These are phyloP conservation scores for Crematogaster levior DNA, from an alignment of 2,888 invertebrate genomes.

Conservation along the genomic window DNA sequence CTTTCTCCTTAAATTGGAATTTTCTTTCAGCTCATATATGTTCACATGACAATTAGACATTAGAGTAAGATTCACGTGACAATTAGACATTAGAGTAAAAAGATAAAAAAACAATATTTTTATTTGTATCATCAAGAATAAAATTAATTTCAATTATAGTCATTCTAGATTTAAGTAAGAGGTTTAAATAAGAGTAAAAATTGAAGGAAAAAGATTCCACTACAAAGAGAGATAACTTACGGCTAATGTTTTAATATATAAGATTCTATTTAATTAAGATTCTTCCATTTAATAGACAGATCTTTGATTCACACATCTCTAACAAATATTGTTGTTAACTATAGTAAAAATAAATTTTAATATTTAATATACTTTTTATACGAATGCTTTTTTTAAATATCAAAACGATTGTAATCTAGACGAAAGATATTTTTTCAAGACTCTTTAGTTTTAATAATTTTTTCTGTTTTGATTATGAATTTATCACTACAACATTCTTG, in stretches of 20 bases:
- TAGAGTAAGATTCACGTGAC: too few relatives aligned
- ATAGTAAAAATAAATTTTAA: conserved; percentile 4
- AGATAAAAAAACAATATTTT: neutral
- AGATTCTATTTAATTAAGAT: neutral
- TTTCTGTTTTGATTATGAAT: conserved; percentile 1
- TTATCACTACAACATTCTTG: neutral
- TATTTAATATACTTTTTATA: neutral
- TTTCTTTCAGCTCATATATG: neutral
- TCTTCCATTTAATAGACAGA: neutral
- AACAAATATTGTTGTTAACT: neutral
- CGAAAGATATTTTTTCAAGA: too few relatives aligned
- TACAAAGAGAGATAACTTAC: neutral
- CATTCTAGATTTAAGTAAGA: neutral
- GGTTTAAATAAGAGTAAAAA: neutral
- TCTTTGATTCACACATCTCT: too few relatives aligned
- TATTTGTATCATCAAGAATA: neutral
- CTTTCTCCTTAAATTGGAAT: neutral
- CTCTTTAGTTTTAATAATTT: neutral
- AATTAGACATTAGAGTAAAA: too few relatives aligned
- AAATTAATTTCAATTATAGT: neutral
- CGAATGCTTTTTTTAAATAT: neutral
- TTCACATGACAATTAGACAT: too few relatives aligned
- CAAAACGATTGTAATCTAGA: too few relatives aligned
- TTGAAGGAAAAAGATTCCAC: neutral
- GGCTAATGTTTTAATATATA: neutral